A percentile compares a stretch with the other conserved stretches of the same genome.
phyloP scores from a whole-genome alignment of 1,140 invertebrate species.

The Drosophila insularis region DNA sequence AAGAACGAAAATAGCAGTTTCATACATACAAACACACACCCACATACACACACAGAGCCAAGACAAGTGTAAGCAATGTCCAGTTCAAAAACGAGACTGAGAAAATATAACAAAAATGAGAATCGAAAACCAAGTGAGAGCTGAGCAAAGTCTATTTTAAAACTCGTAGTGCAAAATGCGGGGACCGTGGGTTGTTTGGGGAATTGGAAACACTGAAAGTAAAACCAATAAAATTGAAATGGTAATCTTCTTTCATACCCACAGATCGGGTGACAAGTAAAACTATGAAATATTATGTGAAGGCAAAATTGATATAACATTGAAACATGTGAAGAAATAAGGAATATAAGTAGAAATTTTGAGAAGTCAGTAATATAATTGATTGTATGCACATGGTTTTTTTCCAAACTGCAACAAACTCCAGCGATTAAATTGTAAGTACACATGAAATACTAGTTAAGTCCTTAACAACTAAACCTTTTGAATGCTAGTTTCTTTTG shows the following conservation, averaged over 20 bases:
- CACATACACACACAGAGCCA: slow-evolving; percentile 18
- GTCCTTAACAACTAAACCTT: too few relatives aligned
- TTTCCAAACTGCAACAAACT: too few relatives aligned
- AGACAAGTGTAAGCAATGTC: slow-evolving; percentile 40
- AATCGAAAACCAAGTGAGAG: slow-evolving; percentile 24
- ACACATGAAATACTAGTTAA: too few relatives aligned
- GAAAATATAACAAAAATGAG: slow-evolving; percentile 47
- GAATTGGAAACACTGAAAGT: slow-evolving; percentile 20
- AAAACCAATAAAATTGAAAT: slow-evolving; percentile 59
- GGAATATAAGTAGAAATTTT: background rate
- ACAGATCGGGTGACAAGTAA: background rate
- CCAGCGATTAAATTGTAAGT: too few relatives aligned
- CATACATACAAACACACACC: slow-evolving; percentile 10
- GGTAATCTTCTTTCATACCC: slow-evolving; percentile 3
- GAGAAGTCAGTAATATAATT: background rate
- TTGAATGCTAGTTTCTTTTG: too few relatives aligned
- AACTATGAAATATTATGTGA: background rate
- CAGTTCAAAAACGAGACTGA: slow-evolving; percentile 55
- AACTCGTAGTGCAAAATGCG: background rate
- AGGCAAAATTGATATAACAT: background rate
- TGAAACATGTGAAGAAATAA: background rate
- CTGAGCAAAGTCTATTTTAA: slow-evolving; percentile 24
- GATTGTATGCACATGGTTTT: too few relatives aligned
- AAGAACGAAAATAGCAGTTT: slow-evolving; percentile 44
- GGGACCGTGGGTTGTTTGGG: background rate